phyloP scores from a whole-genome alignment of 2,797 vertebrate genomes.

The Ataeniobius toweri region DNA sequence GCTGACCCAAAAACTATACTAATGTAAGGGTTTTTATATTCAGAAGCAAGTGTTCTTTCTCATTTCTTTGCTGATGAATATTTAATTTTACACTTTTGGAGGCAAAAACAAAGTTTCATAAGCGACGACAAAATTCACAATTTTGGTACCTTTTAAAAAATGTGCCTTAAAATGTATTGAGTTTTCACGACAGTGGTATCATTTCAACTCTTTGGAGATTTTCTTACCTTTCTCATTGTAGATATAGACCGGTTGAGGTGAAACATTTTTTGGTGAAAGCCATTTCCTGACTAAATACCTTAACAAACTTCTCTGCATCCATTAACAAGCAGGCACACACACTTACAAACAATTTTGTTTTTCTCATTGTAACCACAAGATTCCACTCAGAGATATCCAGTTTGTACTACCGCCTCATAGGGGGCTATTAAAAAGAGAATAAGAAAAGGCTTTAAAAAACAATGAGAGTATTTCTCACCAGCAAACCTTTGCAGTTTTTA shows the following conservation, averaged over 20 bases:
- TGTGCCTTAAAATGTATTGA: background rate
- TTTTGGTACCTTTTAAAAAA: background rate
- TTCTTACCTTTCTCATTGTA: background rate
- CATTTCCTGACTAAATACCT: too few relatives aligned
- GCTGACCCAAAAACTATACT: background rate
- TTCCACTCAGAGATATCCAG: background rate
- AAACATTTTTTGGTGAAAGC: too few relatives aligned
- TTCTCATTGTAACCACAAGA: too few relatives aligned
- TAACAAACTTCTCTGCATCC: background rate
- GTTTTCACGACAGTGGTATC: background rate
- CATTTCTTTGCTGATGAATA: background rate
- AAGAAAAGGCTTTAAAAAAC: background rate
- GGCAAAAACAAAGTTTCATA: background rate
- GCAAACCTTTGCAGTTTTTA: background rate
- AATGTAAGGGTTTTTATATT: background rate
- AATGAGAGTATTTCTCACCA: background rate
- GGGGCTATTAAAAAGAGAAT: background rate
- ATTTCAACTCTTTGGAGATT: background rate
- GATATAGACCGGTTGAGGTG: background rate
- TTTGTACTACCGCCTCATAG: background rate
- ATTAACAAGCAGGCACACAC: rapidly evolving
- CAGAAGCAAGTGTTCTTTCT: background rate
- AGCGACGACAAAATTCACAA: background rate
- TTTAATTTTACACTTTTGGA: background rate
- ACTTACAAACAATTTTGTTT: background rate